These are phyloP conservation scores for Nicator chloris DNA, from an alignment of 2,113 vertebrate species.

Conservation along the genomic window DNA sequence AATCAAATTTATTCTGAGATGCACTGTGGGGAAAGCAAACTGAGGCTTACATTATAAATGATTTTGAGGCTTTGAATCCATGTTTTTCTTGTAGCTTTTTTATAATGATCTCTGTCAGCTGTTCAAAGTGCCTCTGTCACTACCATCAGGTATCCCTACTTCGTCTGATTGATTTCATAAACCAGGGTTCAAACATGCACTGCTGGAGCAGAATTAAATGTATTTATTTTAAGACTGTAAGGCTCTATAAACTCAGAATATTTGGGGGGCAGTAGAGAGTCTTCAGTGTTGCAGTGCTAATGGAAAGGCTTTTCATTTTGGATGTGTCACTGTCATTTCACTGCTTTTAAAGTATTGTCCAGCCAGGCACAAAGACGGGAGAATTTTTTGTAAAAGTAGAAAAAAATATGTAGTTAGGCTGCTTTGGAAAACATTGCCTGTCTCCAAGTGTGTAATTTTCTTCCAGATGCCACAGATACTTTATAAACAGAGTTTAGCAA, in stretches of 20 bases:
- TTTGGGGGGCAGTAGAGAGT: neutral
- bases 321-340: neutral
- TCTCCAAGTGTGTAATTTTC: neutral
- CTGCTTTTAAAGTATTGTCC: neutral
- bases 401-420: neutral
- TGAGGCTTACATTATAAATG: neutral
- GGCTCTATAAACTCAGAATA: slow-evolving; percentile 7
- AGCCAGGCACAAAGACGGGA: neutral
- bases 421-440: neutral
- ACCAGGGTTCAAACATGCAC: neutral
- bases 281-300: neutral
- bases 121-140: slow-evolving; percentile 23
- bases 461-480: neutral
- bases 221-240: neutral
- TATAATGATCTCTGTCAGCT: neutral
- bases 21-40: slow-evolving; percentile 12
- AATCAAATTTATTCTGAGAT: slow-evolving; percentile 36
- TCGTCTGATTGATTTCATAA: neutral
- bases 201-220: slow-evolving; percentile 31
- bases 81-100: neutral
- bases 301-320: slow-evolving; percentile 29
- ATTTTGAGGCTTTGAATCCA: slow-evolving; percentile 9
- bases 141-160: slow-evolving; percentile 41
- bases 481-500: neutral
- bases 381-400: neutral